Evolutionary conservation across 2,888 invertebrate genomes (phyloP).

Genomic region (Deilephila elpenor): DNA sequence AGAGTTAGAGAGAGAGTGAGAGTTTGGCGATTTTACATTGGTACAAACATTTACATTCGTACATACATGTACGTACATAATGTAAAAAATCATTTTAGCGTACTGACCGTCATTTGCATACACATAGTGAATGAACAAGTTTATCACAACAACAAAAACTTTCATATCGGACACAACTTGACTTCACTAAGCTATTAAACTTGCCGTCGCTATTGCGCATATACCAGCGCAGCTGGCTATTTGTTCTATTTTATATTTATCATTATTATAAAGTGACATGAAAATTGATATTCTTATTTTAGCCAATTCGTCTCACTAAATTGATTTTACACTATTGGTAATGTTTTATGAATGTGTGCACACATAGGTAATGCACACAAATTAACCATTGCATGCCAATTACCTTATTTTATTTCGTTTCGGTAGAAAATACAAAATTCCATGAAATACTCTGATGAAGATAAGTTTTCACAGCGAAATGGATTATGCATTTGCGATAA

Average conservation of each 20-base stretch:
- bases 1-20: no score
- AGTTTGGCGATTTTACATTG: no score
- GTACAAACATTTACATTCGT: no score
- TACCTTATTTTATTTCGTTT: constrained; percentile 7
- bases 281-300: constrained; percentile 10
- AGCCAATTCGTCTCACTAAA: constrained; percentile 5
- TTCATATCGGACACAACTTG: background rate
- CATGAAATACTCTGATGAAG: background rate
- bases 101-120: constrained; percentile 1
- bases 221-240: background rate
- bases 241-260: background rate
- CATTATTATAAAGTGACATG: background rate
- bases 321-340: background rate
- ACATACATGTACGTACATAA: no score
- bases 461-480: background rate
- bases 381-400: constrained; percentile 10
- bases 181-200: background rate
- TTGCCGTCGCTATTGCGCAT: background rate
- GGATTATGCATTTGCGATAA: no score
- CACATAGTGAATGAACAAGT: constrained; percentile 1
- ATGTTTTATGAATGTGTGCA: constrained; percentile 5
- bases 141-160: background rate
- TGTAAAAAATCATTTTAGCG: background rate
- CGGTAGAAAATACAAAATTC: background rate
- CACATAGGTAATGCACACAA: background rate